phyloP scores from a whole-genome alignment of 2,113 vertebrate species.

The Rhynchopsitta pachyrhyncha region DNA sequence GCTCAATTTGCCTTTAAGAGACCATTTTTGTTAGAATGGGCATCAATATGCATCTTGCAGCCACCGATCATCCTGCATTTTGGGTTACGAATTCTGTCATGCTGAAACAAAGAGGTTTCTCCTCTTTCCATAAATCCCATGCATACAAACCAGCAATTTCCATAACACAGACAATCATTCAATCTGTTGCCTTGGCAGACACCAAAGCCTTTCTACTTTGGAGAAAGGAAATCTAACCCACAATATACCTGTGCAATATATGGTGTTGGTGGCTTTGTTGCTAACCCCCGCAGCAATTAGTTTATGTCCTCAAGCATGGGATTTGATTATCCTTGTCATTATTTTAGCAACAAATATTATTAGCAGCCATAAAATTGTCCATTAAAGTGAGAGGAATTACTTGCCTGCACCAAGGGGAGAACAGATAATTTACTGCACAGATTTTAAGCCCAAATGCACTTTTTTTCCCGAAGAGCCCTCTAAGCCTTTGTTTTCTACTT shows the following conservation, averaged over 20 bases:
- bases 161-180: conserved; percentile 31
- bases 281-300: conserved; percentile 63
- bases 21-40: not conserved
- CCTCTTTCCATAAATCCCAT: conserved; percentile 30
- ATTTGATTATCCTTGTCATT: conserved; percentile 75
- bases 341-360: conserved; percentile 76
- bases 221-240: conserved; percentile 41
- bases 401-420: conserved; percentile 60
- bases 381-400: conserved; percentile 71
- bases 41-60: conserved; percentile 10
- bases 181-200: conserved; percentile 55
- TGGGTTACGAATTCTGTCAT: not conserved
- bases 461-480: not conserved
- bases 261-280: conserved; percentile 51
- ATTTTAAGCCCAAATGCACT: conserved; percentile 47
- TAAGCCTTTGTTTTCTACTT: not conserved
- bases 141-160: conserved; percentile 58
- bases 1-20: not conserved
- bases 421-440: conserved; percentile 59
- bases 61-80: not conserved
- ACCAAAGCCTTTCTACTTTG: conserved; percentile 21
- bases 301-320: conserved; percentile 69
- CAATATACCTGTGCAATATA: conserved; percentile 50
- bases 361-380: conserved; percentile 72
- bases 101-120: conserved; percentile 51